A percentile compares a stretch with the other conserved stretches of the same genome.
Evolutionary conservation across 2,888 invertebrate species (phyloP).

Genomic region (Phyllotreta cruciferae): DNA sequence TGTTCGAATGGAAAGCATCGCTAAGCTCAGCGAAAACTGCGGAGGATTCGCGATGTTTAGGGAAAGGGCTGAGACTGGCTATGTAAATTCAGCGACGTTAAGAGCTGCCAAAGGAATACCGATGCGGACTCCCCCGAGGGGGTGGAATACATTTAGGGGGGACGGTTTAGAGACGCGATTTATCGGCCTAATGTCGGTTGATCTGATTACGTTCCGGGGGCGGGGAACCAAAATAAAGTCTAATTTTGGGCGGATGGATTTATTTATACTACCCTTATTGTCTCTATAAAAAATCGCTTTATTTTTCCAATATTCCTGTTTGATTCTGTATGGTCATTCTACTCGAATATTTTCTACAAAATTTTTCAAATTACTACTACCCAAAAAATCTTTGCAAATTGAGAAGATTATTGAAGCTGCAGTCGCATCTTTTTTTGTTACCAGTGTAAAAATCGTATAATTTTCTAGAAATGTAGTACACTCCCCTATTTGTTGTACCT

Average conservation of each 20-base stretch:
- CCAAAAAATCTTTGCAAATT: no score
- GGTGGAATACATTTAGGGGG: constrained; percentile 36
- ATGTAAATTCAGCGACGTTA: constrained; percentile 41
- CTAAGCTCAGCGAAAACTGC: constrained; percentile 43
- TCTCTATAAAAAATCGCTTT: no score
- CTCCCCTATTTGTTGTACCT: no score
- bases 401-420: no score
- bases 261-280: constrained; percentile 4
- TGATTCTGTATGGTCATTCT: no score
- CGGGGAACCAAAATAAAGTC: constrained; percentile 26
- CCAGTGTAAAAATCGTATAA: no score
- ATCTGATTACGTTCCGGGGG: constrained; percentile 31
- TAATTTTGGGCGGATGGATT: constrained; percentile 20
- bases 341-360: no score
- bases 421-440: no score
- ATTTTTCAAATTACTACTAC: no score
- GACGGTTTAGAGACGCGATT: constrained; percentile 28
- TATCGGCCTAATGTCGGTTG: constrained; percentile 31
- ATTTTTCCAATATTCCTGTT: no score
- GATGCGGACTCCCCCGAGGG: constrained; percentile 29
- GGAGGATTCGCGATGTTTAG: constrained; percentile 37
- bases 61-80: constrained; percentile 39
- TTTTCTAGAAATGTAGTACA: no score
- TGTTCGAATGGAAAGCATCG: constrained; percentile 41
- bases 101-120: constrained; percentile 36